Evolutionary conservation across 2,888 invertebrate species (phyloP), one percentile per base, ranked within the genome.

Genomic region (Galerucella pusilla): DNA sequence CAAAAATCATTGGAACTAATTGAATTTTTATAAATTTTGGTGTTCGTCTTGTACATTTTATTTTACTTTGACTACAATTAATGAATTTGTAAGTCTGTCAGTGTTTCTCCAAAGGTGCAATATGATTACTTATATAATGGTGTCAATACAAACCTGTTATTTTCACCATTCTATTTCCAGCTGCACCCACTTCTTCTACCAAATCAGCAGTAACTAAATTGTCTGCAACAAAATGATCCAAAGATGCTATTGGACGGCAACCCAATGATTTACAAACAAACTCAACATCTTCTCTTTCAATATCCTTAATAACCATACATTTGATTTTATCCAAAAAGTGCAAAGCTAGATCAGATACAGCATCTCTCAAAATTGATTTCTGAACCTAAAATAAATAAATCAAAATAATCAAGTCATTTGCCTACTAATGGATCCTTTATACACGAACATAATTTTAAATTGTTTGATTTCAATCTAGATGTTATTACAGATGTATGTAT

Each of bases 311-410:
- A 1, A 99, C 98, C 94, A 99, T 94, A 71, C 98, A 97, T 88
- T 99, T 99, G 87, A 99, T 97, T 90, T 99, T 99, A 85, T 98
- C 98, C 81, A 99, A 90, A 89, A 99, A 99, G 87, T 99, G 99
- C 81, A 99, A 91, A 1, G 99, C 99, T 84, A 99, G 89, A 88
- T 99, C 99, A 80, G 96, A 98, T 25, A 99, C 92, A 7, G 99
- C 98, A 91, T 99, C 99, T 81, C 98, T 94, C 78, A 93, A 88
- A 84, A 93, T 93, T 1, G 93, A 93, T 86, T 93, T 93, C 85
- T 93, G 93, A 75, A 88, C 84, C 87, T 87, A 75, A 71, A 80
- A 79, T 76, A 69, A 63, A 66, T 63, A 54, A 42, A 42, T 42
- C 0, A 42, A 42, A 42, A 42, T 42, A 20, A 20, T 20, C 20